phyloP scores from a whole-genome alignment of 1,140 invertebrate species.

The Mactra quadrangularis region DNA sequence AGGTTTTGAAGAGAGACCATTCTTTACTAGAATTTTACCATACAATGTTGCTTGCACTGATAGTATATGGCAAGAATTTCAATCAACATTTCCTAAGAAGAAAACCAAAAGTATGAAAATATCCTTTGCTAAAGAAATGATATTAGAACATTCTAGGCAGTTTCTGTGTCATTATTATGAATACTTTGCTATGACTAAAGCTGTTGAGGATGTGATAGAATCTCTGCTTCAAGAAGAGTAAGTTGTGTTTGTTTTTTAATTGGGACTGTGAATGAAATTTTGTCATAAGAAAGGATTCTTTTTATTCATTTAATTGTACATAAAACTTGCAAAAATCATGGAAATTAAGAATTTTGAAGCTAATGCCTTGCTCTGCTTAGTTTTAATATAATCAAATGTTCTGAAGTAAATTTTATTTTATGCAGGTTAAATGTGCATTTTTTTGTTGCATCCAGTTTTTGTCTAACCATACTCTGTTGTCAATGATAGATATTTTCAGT shows the following conservation, averaged over 20 bases:
- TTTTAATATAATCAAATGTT: too few species aligned
- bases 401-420: too few species aligned
- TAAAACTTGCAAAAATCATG: too few species aligned
- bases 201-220: constrained; percentile 32
- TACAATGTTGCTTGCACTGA: constrained; percentile 29
- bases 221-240: constrained; percentile 3
- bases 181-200: constrained; percentile 39
- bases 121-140: neutral
- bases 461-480: too few species aligned
- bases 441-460: too few species aligned
- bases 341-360: too few species aligned
- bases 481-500: too few species aligned
- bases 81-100: neutral
- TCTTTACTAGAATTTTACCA: constrained; percentile 48
- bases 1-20: constrained; percentile 12
- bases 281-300: too few species aligned
- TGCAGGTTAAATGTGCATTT: too few species aligned
- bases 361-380: too few species aligned
- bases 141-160: neutral
- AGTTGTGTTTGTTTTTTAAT: neutral
- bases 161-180: neutral
- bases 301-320: too few species aligned
- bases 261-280: neutral
- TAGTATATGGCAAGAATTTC: constrained; percentile 37
- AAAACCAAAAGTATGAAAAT: neutral